Conservation (phyloP, 2,113 vertebrate genomes). For the Thryonomys swinderianus region DNA sequence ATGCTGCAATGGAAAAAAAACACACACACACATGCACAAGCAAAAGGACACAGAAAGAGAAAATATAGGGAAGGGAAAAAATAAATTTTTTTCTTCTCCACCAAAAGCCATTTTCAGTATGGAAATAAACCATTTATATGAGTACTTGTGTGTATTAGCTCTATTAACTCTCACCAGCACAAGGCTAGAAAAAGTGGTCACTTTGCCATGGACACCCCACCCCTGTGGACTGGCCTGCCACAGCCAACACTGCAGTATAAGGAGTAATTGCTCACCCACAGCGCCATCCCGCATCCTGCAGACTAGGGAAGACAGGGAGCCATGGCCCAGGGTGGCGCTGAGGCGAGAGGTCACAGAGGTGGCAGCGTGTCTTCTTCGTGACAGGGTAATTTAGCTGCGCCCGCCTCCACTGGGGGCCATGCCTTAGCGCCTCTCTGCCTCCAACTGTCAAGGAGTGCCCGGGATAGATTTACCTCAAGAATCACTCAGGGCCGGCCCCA, state of each 20-base stretch:
- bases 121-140: slow-evolving; percentile 11
- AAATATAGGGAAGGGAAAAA: neutral
- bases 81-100: neutral
- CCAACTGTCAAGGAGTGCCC: slow-evolving; percentile 79
- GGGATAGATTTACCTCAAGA: slow-evolving; percentile 81
- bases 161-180: no score
- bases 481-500: slow-evolving; percentile 69
- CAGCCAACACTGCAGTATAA: neutral
- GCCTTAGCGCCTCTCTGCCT: slow-evolving; percentile 76
- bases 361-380: slow-evolving; percentile 54
- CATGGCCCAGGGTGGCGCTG: slow-evolving; percentile 30
- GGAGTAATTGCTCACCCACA: neutral
- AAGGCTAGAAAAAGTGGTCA: neutral
- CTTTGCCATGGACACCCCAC: neutral
- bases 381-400: slow-evolving; percentile 71
- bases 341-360: slow-evolving; percentile 53
- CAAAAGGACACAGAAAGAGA: neutral
- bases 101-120: slow-evolving; percentile 1
- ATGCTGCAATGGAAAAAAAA: neutral
- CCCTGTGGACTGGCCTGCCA: neutral
- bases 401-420: slow-evolving; percentile 68
- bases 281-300: neutral
- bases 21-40: neutral
- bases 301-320: neutral
- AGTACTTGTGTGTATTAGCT: rapidly evolving